These are phyloP conservation scores for Spicauda simplicius DNA, from an alignment of 2,888 invertebrate genomes.

Conservation along the genomic window DNA sequence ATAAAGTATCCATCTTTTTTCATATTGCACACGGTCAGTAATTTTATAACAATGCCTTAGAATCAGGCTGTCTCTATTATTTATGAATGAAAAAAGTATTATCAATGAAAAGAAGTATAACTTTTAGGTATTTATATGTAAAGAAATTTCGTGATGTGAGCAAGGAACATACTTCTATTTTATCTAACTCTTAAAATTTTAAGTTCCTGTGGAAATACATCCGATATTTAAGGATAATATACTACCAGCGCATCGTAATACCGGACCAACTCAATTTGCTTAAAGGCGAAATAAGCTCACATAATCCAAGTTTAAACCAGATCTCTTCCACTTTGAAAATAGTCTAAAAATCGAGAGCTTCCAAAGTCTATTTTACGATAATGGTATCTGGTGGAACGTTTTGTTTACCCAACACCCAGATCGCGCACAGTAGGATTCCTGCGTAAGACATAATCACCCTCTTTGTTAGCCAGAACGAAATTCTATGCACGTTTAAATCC, in stretches of 20 bases:
- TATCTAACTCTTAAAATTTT: not conserved
- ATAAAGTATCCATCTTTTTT: too few species aligned
- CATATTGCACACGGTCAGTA: too few species aligned
- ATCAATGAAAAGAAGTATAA: too few species aligned
- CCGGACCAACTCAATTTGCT: constrained; percentile 30
- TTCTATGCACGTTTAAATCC: constrained; percentile 36
- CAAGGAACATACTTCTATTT: not conserved
- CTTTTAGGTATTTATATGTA: not conserved
- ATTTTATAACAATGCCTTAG: too few species aligned
- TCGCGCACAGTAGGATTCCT: constrained; percentile 37
- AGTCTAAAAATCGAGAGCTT: constrained; percentile 37
- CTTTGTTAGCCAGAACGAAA: constrained; percentile 34
- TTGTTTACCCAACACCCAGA: constrained; percentile 34
- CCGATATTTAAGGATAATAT: constrained; percentile 6
- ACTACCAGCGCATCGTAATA: constrained; percentile 20
- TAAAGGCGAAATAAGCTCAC: constrained; percentile 34
- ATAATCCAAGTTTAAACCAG: constrained; percentile 37
- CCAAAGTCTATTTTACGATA: constrained; percentile 37
- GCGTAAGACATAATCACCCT: constrained; percentile 37
- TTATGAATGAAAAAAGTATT: too few species aligned
- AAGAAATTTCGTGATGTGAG: not conserved
- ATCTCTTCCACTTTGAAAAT: constrained; percentile 28
- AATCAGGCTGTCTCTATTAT: too few species aligned
- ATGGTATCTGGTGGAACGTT: constrained; percentile 33
- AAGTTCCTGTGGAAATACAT: not conserved